phyloP scores from a whole-genome alignment of 2,113 vertebrate species.

The Tupaia tana region DNA sequence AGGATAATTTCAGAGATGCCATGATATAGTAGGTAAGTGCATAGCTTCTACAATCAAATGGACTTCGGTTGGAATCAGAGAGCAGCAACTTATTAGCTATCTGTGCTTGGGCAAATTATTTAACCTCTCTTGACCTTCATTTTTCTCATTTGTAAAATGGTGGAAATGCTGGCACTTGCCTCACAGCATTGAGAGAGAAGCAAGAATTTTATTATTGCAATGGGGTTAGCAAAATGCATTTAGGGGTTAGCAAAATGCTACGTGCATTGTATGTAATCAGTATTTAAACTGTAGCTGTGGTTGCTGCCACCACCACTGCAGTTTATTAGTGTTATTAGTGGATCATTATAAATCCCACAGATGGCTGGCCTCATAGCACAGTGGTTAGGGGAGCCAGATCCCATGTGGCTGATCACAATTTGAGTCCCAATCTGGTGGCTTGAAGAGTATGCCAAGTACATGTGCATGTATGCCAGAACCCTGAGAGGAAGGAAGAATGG shows the following conservation, averaged over 20 bases:
- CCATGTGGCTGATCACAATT: too few species aligned
- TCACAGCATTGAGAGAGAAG: background rate
- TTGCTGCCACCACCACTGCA: background rate
- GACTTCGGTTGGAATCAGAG: background rate
- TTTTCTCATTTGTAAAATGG: background rate
- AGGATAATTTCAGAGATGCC: background rate
- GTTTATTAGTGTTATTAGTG: background rate
- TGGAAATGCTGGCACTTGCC: background rate
- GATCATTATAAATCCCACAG: slow-evolving; percentile 19
- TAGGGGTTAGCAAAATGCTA: background rate
- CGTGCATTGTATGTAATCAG: background rate
- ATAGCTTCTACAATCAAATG: background rate
- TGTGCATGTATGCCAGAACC: too few species aligned
- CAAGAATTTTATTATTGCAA: background rate
- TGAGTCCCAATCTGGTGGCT: too few species aligned
- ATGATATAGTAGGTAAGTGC: background rate
- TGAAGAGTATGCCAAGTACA: too few species aligned
- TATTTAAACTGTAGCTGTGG: background rate
- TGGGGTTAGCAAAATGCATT: background rate
- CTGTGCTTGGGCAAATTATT: background rate
- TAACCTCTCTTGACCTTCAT: background rate
- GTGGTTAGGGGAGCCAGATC: too few species aligned
- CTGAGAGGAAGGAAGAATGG: too few species aligned
- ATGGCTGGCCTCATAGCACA: background rate
- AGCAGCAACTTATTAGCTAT: background rate